Base-by-base conservation (phyloP, 2,888 invertebrate genomes). In the Cynaeus angustus region DNA sequence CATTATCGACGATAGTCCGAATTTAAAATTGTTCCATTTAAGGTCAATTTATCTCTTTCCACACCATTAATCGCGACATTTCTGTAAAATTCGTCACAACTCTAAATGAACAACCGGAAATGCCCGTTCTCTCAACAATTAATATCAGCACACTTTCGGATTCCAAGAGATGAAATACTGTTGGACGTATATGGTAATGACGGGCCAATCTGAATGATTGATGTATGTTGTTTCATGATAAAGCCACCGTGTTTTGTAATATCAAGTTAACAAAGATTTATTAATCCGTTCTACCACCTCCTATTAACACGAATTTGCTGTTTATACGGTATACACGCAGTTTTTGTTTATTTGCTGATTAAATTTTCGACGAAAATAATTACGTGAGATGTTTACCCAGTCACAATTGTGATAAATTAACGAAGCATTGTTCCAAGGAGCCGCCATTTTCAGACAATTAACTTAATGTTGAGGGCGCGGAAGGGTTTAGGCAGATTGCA, bases 191-290 rank as follows among this genome's bases (percentile, higher is more conserved):
- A 81, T 84, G 84, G 81, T 81, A 82, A 83, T 82, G 84, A 84
- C 84, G 83, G 83, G 77, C 82, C 83, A 84, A 84, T 83, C 82
- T 81, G 79, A 77, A 81, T 84, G 84, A 84, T 84, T 83, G 84
- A 84, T 84, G 83, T 76, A 78, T 81, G 82, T 82, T 82, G 82
- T 83, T 83, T 80, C 81, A 81, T 81, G 81, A 83, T 83, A 83
- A 82, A 81, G 80, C 82, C 80, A 79, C 79, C 77, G 79, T 78
- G 81, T 83, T 82, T 82, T 80, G 80, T 79, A 79, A 79, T 79
- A 81, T 80, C 58, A 70, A 70, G 77, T 79, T 82, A 83, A 83
- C 82, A 81, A 80, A 83, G 83, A 84, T 84, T 84, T 83, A 84
- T 84, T 83, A 82, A 80, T 80, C 80, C 74, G 67, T 77, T 66